Conservation (phyloP, 2,113 vertebrate genomes). For the Pitta sordida region DNA sequence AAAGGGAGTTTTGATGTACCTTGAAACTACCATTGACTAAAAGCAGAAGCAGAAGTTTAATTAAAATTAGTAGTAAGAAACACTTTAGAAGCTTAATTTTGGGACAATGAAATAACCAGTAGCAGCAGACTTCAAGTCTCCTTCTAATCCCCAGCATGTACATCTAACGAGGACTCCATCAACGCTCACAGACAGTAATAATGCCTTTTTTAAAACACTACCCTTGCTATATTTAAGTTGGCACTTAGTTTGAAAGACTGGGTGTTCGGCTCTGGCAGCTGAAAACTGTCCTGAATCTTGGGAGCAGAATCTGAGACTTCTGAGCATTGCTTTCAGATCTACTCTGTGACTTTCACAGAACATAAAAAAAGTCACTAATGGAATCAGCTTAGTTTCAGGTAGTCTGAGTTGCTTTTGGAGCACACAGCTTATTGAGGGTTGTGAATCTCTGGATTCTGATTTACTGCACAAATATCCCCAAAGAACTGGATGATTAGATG, state of each 20-base stretch:
- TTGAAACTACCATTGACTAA: not conserved
- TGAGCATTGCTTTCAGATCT: not conserved
- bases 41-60: not conserved
- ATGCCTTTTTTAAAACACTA: not conserved
- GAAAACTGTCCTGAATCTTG: not conserved
- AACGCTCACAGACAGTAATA: not conserved
- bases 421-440: not conserved
- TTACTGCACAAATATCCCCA: not conserved
- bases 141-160: not conserved
- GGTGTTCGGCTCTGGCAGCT: not conserved
- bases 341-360: not conserved
- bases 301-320: not conserved
- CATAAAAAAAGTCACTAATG: not conserved
- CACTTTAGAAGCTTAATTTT: not conserved
- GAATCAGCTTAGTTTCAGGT: not conserved
- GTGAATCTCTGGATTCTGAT: not conserved
- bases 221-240: not conserved
- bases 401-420: not conserved
- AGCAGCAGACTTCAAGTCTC: not conserved
- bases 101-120: not conserved
- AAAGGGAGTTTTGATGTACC: not conserved
- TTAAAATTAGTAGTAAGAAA: not conserved
- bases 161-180: not conserved
- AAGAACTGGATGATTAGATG: not conserved
- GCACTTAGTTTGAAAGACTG: not conserved